Percentiles rank a stretch among this genome's conserved stretches.
These are phyloP conservation scores for Melanostoma scalare DNA, from an alignment of 2,888 invertebrate species.

Conservation along the genomic window DNA sequence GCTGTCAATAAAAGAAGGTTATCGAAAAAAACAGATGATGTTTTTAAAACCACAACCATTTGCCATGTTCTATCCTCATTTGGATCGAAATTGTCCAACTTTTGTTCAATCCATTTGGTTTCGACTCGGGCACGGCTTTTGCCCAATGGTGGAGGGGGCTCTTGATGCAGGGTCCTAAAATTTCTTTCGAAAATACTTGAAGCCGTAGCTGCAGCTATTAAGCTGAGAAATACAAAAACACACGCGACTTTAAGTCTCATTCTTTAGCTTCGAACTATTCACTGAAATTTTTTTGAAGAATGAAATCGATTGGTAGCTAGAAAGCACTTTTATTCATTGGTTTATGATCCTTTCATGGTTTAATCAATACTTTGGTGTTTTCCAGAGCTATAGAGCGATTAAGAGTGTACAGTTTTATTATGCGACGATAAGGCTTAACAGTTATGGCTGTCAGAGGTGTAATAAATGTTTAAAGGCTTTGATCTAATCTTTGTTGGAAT, in stretches of 20 bases:
- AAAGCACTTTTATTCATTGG: too few relatives aligned
- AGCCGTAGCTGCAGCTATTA: conserved; percentile 19
- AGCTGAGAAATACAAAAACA: conserved; percentile 26
- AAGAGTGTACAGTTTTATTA: too few relatives aligned
- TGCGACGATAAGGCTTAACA: too few relatives aligned
- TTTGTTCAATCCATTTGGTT: conserved; percentile 83
- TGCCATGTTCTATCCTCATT: conserved; percentile 83
- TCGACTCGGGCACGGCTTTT: conserved; percentile 56
- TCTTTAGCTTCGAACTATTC: background rate
- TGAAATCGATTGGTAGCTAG: too few relatives aligned
- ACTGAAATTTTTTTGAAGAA: too few relatives aligned
- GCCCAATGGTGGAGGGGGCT: conserved; percentile 76
- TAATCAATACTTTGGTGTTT: too few relatives aligned
- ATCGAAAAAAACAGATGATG: background rate
- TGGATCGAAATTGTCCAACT: conserved; percentile 85
- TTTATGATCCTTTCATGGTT: too few relatives aligned
- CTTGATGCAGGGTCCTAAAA: conserved; percentile 78
- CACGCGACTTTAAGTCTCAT: conserved; percentile 44
- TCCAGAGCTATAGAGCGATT: too few relatives aligned
- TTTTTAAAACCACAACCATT: conserved; percentile 79
- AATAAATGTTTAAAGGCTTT: too few relatives aligned
- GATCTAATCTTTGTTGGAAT: too few relatives aligned
- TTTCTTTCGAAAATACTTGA: conserved; percentile 63
- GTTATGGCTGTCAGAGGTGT: too few relatives aligned
- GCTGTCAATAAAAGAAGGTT: conserved; percentile 73